Evolutionary conservation across 2,888 invertebrate genomes (phyloP).

Genomic region (Spilosoma lubricipeda): DNA sequence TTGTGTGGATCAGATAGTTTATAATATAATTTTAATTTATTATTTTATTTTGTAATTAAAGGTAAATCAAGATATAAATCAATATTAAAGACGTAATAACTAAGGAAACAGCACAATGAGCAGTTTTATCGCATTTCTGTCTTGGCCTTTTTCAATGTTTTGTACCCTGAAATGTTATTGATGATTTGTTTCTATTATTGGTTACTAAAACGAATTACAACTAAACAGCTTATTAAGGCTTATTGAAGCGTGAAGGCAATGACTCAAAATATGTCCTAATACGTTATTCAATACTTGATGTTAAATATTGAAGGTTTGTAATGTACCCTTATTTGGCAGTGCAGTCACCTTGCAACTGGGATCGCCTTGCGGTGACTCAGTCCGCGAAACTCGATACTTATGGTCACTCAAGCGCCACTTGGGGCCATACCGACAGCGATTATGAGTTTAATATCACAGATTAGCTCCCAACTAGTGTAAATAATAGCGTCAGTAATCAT

Average conservation of each 20-base stretch:
- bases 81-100: neutral
- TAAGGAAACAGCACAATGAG: neutral
- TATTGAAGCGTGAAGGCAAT: constrained; percentile 23
- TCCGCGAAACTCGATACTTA: constrained; percentile 53
- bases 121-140: neutral
- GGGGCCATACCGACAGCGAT: constrained; percentile 27
- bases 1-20: neutral
- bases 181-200: neutral
- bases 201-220: neutral
- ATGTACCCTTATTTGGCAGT: constrained; percentile 55
- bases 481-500: neutral
- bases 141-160: neutral
- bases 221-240: neutral
- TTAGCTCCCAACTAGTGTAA: neutral
- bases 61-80: neutral
- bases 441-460: neutral
- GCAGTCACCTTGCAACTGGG: constrained; percentile 67
- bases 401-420: constrained; percentile 51
- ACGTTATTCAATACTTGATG: constrained; percentile 45
- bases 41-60: neutral
- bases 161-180: neutral
- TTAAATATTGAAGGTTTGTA: constrained; percentile 53
- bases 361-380: constrained; percentile 74
- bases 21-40: neutral
- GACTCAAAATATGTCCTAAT: constrained; percentile 41